Percentiles rank a stretch among this genome's conserved stretches.
Conservation (phyloP, 1,140 invertebrate species). For the Radopholus similis region DNA sequence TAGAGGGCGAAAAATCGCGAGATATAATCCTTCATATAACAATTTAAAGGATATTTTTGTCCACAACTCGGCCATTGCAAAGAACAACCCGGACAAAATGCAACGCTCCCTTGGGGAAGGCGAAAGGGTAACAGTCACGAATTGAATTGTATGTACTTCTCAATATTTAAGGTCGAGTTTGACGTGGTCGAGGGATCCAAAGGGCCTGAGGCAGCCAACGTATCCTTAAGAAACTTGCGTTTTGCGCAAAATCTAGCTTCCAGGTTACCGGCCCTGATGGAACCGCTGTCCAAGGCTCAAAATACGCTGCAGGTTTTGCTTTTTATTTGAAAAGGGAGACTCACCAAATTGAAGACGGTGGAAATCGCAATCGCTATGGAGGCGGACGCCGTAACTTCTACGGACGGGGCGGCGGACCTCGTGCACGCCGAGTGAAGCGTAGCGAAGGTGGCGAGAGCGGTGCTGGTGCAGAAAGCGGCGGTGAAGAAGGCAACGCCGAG, state of each 20-base stretch:
- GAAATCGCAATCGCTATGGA: not conserved
- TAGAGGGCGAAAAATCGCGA: too few species aligned
- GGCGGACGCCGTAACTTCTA: constrained; percentile 14
- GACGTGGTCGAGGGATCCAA: constrained; percentile 98
- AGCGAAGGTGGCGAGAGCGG: not conserved
- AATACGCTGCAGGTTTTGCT: constrained; percentile 33
- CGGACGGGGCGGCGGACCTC: not conserved
- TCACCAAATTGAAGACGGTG: not conserved
- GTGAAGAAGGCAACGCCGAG: not conserved
- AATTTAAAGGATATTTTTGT: constrained; percentile 79
- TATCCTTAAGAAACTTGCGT: constrained; percentile 12
- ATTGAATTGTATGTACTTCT: not conserved
- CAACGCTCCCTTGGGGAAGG: constrained; percentile 96
- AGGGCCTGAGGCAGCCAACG: constrained; percentile 58
- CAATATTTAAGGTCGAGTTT: constrained; percentile 68
- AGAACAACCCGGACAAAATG: constrained; percentile 93
- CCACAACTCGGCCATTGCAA: constrained; percentile 78
- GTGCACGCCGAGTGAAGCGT: not conserved
- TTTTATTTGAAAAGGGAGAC: not conserved
- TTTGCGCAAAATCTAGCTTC: not conserved
- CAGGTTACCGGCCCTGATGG: constrained; percentile 49
- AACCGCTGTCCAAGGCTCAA: constrained; percentile 48
- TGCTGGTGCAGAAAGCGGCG: not conserved
- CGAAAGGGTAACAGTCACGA: constrained; percentile 78
- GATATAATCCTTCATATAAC: not conserved